These are phyloP conservation scores for Mionectes macconnelli DNA, from an alignment of 2,113 vertebrate genomes.

Conservation along the genomic window DNA sequence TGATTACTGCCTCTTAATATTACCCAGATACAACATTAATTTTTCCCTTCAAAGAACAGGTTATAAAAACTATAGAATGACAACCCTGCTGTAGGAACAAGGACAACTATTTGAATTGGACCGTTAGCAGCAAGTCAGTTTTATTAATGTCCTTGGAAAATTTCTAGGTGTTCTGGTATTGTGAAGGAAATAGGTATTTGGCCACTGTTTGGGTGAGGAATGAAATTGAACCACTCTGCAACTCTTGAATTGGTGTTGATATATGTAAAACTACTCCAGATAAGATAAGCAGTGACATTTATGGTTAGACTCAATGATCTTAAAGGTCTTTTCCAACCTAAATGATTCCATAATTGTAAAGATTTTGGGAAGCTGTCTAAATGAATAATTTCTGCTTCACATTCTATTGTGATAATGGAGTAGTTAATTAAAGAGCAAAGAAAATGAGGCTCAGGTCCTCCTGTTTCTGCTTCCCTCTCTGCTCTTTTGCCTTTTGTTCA, in stretches of 20 bases:
- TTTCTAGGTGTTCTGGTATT: neutral
- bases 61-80: neutral
- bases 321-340: neutral
- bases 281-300: slow-evolving; percentile 54
- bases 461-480: neutral
- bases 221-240: neutral
- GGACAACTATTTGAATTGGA: neutral
- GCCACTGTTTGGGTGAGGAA: neutral
- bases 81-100: neutral
- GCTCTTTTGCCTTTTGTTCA: neutral
- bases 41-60: neutral
- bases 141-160: neutral
- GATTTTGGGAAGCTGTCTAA: slow-evolving; percentile 13
- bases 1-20: neutral
- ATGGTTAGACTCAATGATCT: neutral
- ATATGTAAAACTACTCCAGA: slow-evolving; percentile 33
- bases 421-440: neutral
- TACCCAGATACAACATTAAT: neutral
- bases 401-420: neutral
- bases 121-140: neutral
- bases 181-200: slow-evolving; percentile 24
- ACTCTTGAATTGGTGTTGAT: slow-evolving; percentile 34
- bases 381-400: slow-evolving; percentile 5
- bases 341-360: neutral
- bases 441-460: neutral